Conservation (phyloP, 2,888 invertebrate species). For the Eupithecia inturbata region DNA sequence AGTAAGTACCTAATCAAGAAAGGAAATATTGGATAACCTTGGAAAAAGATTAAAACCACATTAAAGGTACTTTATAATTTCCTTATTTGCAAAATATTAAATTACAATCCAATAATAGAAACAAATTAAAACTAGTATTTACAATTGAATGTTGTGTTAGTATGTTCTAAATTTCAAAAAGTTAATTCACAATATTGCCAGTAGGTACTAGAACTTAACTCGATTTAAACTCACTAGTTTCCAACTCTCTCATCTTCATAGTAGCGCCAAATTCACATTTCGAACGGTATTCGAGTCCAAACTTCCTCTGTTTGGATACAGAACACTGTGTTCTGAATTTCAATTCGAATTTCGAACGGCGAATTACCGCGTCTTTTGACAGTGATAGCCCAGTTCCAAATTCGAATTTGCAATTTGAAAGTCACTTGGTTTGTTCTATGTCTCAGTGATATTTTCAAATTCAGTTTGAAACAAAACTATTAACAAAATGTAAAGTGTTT, state of each 20-base stretch:
- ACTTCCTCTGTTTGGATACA: slow-evolving; percentile 38
- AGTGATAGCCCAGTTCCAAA: slow-evolving; percentile 29
- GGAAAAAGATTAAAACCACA: no score
- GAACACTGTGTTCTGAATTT: slow-evolving; percentile 30
- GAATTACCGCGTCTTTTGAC: slow-evolving; percentile 34
- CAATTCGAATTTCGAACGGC: slow-evolving; percentile 36
- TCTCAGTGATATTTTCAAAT: background rate
- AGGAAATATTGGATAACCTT: no score
- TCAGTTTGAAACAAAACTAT: no score
- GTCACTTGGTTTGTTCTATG: background rate
- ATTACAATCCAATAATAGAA: no score
- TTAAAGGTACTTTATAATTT: no score
- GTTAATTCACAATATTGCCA: no score
- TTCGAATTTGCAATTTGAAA: slow-evolving; percentile 24
- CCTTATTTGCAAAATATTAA: no score
- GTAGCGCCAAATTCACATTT: slow-evolving; percentile 31
- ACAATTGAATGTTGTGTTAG: no score
- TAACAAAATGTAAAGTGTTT: background rate
- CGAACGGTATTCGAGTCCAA: slow-evolving; percentile 35
- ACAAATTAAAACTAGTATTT: no score
- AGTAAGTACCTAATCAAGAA: no score
- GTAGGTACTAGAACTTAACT: background rate
- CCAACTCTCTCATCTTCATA: slow-evolving; percentile 4
- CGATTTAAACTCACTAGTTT: slow-evolving; percentile 1
- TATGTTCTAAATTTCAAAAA: background rate